Evolutionary conservation across 2,797 vertebrate genomes (phyloP).

Genomic region (Nannoperca australis): DNA sequence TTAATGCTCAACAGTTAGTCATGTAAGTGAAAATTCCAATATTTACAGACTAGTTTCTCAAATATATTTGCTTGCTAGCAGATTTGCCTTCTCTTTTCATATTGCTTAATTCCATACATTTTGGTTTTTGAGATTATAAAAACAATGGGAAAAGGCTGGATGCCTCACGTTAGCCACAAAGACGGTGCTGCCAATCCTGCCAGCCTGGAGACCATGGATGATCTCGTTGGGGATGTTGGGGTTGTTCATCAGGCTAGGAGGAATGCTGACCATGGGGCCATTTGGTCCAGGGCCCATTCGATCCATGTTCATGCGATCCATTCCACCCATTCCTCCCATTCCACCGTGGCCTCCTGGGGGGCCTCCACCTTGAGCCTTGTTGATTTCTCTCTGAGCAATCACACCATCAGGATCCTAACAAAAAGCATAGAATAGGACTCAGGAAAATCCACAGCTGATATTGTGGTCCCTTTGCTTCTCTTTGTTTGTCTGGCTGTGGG

Average conservation of each 20-base stretch:
- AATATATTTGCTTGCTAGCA: neutral
- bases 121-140: accelerated
- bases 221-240: slow-evolving; percentile 96
- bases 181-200: slow-evolving; percentile 94
- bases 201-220: slow-evolving; percentile 96
- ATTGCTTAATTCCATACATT: neutral
- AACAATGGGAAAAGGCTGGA: neutral
- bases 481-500: slow-evolving; percentile 22
- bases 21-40: neutral
- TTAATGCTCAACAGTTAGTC: neutral
- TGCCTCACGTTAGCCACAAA: slow-evolving; percentile 95
- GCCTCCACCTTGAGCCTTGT: slow-evolving; percentile 85
- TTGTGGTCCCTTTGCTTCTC: too few relatives aligned
- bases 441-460: neutral
- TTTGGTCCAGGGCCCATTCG: slow-evolving; percentile 91
- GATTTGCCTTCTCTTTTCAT: neutral
- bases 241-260: slow-evolving; percentile 95
- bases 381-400: slow-evolving; percentile 93
- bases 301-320: slow-evolving; percentile 87
- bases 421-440: slow-evolving; percentile 17
- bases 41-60: neutral
- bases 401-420: slow-evolving; percentile 93
- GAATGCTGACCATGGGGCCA: slow-evolving; percentile 90
- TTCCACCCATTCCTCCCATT: slow-evolving; percentile 82
- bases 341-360: slow-evolving; percentile 82